Base-by-base conservation (phyloP, 2,113 vertebrate genomes). In the Pogonocichla stellata region DNA sequence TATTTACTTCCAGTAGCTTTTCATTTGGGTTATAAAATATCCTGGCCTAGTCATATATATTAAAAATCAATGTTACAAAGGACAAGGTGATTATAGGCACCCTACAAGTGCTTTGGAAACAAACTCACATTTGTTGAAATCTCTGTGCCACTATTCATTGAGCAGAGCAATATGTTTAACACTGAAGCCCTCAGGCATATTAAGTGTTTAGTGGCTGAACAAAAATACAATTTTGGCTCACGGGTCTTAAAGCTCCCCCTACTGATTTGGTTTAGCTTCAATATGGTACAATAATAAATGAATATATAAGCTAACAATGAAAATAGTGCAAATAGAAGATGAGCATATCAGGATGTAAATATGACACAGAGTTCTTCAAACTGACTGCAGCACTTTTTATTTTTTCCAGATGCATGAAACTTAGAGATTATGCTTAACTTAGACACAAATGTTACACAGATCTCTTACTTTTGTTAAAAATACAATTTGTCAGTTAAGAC, bases 41-140 rank as follows among this genome's bases (percentile, higher is more conserved):
- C 92, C 61, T 57, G 5, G 40, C 28, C 66, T 95, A 93, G 66
- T 51, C 50, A 56, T 92, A 73, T 72, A 86, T 94, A 95, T 92
- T 93, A 95, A 92, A 96, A 97, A 96, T 92, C 86, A 94, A 88
- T 96, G 54, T 86, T 96, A 95, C 93, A 95, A 95, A 93, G 67
- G 71, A 47, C 57, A 93, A 60, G 81, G 73, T 93, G 71, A 95
- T 95, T 97, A 96, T 40, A 89, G 72, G 43, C 54, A 92, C 47
- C 42, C 54, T 40, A 56, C 70, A 94, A 92, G 50, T 92, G 77
- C 81, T 93, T 96, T 97, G 60, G 86, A 96, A 97, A 80, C 65
- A 88, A 94, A 86, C 33, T 88, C 62, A 56, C 38, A 94, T 96
- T 96, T 93, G 80, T 95, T 78, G 83, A 96, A 94, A 94, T 93